Percentiles rank a stretch among this genome's conserved stretches.
phyloP scores from a whole-genome alignment of 2,797 vertebrate species.

The Pterois miles region DNA sequence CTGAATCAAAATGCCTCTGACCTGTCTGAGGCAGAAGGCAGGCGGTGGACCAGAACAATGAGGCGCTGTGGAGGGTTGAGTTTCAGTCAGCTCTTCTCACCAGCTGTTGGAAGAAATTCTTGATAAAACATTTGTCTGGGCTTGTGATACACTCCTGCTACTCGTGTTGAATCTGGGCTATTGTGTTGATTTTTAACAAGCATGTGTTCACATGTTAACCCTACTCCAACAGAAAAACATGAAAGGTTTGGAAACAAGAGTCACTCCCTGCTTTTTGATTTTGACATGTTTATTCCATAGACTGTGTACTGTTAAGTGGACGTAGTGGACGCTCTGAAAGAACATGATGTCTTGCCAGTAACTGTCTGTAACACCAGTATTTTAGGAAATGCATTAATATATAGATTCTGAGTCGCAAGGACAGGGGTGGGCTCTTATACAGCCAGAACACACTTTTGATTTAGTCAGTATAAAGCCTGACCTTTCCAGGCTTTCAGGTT shows the following conservation, averaged over 20 bases:
- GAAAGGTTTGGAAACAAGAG: neutral
- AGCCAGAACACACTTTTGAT: neutral
- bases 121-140: constrained; percentile 18
- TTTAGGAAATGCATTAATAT: neutral
- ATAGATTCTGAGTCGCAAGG: neutral
- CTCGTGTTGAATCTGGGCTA: neutral
- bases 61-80: neutral
- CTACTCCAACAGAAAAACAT: neutral
- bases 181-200: neutral
- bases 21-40: neutral
- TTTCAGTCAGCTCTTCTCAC: constrained; percentile 17
- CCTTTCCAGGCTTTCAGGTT: neutral
- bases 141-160: neutral
- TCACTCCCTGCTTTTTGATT: neutral
- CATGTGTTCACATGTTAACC: neutral
- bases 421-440: neutral
- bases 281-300: neutral
- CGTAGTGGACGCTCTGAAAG: too few species aligned
- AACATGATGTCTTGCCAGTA: neutral
- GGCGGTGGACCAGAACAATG: neutral
- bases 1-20: constrained; percentile 36
- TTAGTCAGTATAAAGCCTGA: neutral
- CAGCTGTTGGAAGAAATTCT: constrained; percentile 32
- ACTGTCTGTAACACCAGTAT: neutral
- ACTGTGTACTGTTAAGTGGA: neutral